A percentile compares a stretch with the other conserved stretches of the same genome.
phyloP scores from a whole-genome alignment of 1,140 invertebrate genomes.

The Drosophila takahashii region DNA sequence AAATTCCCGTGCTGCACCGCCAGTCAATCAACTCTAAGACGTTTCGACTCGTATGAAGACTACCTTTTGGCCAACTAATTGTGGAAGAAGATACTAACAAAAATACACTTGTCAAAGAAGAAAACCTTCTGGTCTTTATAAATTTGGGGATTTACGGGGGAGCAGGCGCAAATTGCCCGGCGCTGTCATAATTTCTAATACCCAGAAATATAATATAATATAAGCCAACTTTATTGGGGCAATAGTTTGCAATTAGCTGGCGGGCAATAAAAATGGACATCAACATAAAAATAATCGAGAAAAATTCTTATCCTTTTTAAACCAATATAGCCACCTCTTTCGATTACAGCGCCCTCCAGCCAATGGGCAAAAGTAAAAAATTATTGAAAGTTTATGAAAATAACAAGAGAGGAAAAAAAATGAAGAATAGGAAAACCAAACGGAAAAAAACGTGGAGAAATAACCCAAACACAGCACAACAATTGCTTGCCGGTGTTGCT shows the following conservation, averaged over 20 bases:
- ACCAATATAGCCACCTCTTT: neutral
- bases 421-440: constrained; percentile 21
- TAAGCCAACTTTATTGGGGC: constrained; percentile 77
- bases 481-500: constrained; percentile 69
- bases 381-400: constrained; percentile 80
- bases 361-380: constrained; percentile 62
- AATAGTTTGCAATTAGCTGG: constrained; percentile 78
- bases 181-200: constrained; percentile 79
- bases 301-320: constrained; percentile 30
- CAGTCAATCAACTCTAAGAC: too few relatives aligned
- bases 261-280: constrained; percentile 64
- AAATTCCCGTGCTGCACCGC: too few relatives aligned
- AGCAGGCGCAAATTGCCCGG: constrained; percentile 52
- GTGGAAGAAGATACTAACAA: constrained; percentile 16
- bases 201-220: constrained; percentile 32
- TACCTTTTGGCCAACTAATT: constrained; percentile 66
- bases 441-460: constrained; percentile 31
- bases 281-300: constrained; percentile 77
- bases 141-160: constrained; percentile 66
- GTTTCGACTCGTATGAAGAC: too few relatives aligned
- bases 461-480: constrained; percentile 52
- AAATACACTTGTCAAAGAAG: constrained; percentile 15
- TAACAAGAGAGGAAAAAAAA: constrained; percentile 31
- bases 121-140: constrained; percentile 46
- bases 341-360: constrained; percentile 30